phyloP scores from a whole-genome alignment of 2,797 vertebrate genomes.

The Myotis findleyi region DNA sequence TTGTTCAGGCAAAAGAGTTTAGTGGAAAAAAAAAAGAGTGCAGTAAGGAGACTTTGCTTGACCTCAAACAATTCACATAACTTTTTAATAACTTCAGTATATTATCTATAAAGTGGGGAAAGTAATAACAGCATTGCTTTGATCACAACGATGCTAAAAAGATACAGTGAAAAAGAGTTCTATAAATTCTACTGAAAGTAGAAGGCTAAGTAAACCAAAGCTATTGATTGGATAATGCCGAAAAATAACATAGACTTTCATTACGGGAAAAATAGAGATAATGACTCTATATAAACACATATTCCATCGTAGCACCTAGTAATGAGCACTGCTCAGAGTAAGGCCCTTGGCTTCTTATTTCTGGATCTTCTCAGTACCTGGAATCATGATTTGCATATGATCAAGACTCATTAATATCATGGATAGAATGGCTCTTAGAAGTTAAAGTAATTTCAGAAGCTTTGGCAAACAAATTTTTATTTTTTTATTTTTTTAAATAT shows the following conservation, averaged over 20 bases:
- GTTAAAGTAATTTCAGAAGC: not conserved
- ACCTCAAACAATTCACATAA: not conserved
- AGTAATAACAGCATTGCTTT: not conserved
- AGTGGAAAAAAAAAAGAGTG: not conserved
- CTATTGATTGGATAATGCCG: not conserved
- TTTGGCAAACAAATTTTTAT: not conserved
- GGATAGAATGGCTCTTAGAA: not conserved
- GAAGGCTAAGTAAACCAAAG: not conserved
- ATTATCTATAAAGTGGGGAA: not conserved
- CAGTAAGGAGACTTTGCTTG: not conserved
- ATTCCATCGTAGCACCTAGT: not conserved
- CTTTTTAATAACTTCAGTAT: conserved; percentile 1
- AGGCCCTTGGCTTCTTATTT: not conserved
- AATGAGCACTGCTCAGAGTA: not conserved
- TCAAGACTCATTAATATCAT: not conserved
- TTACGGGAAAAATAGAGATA: not conserved
- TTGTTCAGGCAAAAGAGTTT: not conserved
- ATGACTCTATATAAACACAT: not conserved
- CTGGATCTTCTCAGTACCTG: not conserved
- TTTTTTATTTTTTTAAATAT: not conserved
- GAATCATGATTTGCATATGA: not conserved
- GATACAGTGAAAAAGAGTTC: not conserved
- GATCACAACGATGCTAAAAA: not conserved
- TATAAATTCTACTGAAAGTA: not conserved
- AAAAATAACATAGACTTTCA: not conserved